Evolutionary conservation across 2,888 invertebrate genomes (phyloP), one percentile per base, ranked within the genome.

Genomic region (Pristionchus maxplancki): DNA sequence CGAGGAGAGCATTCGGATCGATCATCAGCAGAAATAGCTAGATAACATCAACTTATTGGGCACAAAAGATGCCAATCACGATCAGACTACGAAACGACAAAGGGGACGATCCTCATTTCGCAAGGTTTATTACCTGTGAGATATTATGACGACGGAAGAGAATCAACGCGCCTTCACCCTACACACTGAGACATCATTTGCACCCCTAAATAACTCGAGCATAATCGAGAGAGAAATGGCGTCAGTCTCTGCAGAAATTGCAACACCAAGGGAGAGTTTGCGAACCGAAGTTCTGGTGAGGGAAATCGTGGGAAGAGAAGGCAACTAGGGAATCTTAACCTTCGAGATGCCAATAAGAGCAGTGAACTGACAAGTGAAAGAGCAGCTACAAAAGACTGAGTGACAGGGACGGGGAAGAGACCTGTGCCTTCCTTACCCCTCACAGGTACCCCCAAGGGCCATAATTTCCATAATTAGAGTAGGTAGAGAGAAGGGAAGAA

Each of bases 391-490:
- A 34, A 11, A 37, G 71, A 8, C 0, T 15, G 71, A 71, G 40
- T 13, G 71, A 64, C 20, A 64, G 31, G 11, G 64, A 64, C 24
- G 31, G 28, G 78, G 78, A 28, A 44, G 67, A 48, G 44, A 78
- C 24, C 71, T 37, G 37, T 58, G 58, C 58, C 37, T 37, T 37
- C 20, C 71, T n/a, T 17, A 11, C 37, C n/a, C 74, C 78, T 78
- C 28, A 40, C 78, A 78, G 78, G 78, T 78, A 78, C 44, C 78
- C 78, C 78, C 44, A 44, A 78, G 78, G 78, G 78, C 78, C 44
- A 78, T 78, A 78, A 78, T 78, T 78, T 78, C 78, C 78, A 78
- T 78, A 78, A 78, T 78, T 78, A 78, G 78, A 78, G 78, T 78
- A 28, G 78, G 44, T 31, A 74, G 78, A 48, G 78, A 20, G 37